Evolutionary conservation across 2,797 vertebrate genomes (phyloP).

Genomic region (Phataginus tricuspis): DNA sequence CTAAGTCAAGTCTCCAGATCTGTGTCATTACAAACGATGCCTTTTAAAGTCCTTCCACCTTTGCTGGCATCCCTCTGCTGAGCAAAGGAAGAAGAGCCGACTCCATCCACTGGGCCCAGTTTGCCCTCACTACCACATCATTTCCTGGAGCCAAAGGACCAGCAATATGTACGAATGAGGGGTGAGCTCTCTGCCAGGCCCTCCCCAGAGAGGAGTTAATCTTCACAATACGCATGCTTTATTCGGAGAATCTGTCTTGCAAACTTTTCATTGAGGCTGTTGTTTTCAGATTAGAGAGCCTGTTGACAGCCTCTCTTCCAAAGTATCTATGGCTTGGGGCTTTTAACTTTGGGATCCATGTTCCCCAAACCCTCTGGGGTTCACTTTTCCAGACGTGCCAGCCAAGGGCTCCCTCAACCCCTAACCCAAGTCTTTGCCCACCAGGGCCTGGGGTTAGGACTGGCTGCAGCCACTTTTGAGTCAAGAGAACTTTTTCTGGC

Average conservation of each 20-base stretch:
- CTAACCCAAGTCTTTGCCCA: background rate
- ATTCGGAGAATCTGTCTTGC: slow-evolving; percentile 55
- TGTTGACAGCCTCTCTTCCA: background rate
- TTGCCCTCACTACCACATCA: background rate
- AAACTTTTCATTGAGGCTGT: slow-evolving; percentile 3
- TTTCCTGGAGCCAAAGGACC: slow-evolving; percentile 71
- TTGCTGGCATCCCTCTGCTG: slow-evolving; percentile 23
- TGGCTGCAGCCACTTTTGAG: background rate
- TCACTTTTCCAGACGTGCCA: background rate
- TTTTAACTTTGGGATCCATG: background rate
- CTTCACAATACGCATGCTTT: slow-evolving; percentile 46
- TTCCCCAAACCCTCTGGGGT: background rate
- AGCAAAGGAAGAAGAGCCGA: slow-evolving; percentile 38
- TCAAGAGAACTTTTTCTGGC: background rate
- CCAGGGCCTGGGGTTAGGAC: background rate
- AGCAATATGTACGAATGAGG: slow-evolving; percentile 28
- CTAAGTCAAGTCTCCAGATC: slow-evolving; percentile 26
- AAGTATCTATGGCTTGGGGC: background rate
- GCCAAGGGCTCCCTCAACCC: background rate
- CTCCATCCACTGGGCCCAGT: background rate
- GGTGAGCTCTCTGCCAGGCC: background rate
- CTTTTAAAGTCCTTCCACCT: slow-evolving; percentile 53
- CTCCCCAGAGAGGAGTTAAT: slow-evolving; percentile 41
- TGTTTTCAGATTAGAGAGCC: slow-evolving; percentile 63
- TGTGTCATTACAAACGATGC: slow-evolving; percentile 49